Evolutionary conservation across 1,140 invertebrate species (phyloP), one percentile per base, ranked within the genome.

Genomic region (Drosophila pallidifrons): DNA sequence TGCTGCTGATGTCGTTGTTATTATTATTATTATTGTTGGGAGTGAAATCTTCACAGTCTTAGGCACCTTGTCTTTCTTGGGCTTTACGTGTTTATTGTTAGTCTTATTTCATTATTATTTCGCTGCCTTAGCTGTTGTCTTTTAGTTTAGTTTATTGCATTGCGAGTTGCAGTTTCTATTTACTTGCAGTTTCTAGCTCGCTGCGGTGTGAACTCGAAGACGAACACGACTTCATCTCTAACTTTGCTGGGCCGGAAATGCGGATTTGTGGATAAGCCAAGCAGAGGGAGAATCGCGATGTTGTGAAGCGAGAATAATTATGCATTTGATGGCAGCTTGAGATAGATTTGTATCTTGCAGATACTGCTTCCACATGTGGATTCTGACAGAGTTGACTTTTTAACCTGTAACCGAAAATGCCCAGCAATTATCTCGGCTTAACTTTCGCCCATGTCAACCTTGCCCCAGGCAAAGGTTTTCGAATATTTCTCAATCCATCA

Each of bases 151-250:
- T 52, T 52, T 52, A 30, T 30, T 82, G 66, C 82, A 79, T 72
- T 69, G 69, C 54, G 47, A 64, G 30, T 70, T 73, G 83, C 82
- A 82, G 61, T 87, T 87, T 87, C 83, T 87, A 88, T 87, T 87
- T 87, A 87, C 83, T 88, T 83, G 83, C 83, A 88, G 83, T 88
- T 83, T 87, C 80, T 88, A 79, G 66, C 80, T 75, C 69, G 75
- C 30, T 66, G 59, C 28, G 72, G 76, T 87, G 83, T 82, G 83
- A 88, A 87, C 54, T 38, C 43, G 11, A 13, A 38, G 32, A 10
- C 32, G 20, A 45, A 30, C 32, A n/a, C 15, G 25, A 35, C 25
- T 45, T 11, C 41, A 10, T 10, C n/a, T 60, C 25, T 6, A 55
- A 38, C 35, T 47, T 60, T 51, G 55, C 58, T 52, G 32, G 11